Percentiles rank a stretch among this genome's conserved stretches.
These are phyloP conservation scores for Leptosomus discolor DNA, from an alignment of 2,113 vertebrate species.

Conservation along the genomic window DNA sequence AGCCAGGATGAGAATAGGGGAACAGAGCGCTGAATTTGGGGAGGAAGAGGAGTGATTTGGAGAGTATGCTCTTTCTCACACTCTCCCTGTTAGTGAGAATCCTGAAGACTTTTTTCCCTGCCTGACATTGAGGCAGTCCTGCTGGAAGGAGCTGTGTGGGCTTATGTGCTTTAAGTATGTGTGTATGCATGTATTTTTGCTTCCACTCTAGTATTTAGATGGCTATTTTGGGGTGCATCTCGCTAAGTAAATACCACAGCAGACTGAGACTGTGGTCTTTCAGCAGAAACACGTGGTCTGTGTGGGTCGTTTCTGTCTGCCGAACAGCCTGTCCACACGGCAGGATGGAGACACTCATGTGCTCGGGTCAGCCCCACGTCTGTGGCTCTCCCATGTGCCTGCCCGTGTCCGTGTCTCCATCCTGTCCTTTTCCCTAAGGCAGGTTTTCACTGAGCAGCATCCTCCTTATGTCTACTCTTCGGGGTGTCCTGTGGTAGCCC, in stretches of 20 bases:
- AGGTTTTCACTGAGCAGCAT: background rate
- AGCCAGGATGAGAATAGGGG: background rate
- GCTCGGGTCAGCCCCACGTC: too few species aligned
- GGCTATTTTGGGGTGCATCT: constrained; percentile 28
- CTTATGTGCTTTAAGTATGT: background rate
- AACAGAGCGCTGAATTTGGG: background rate
- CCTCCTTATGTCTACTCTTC: background rate
- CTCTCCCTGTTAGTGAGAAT: background rate
- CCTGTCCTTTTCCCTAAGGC: fast-evolving
- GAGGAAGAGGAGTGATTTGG: background rate
- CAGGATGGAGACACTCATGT: background rate
- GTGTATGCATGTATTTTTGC: background rate
- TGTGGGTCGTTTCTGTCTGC: background rate
- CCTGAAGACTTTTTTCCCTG: background rate
- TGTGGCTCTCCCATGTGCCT: background rate
- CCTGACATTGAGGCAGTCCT: background rate
- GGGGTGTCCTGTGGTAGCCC: background rate
- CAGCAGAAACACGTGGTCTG: background rate
- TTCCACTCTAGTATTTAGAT: background rate
- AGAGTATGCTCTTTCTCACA: background rate
- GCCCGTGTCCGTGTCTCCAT: background rate
- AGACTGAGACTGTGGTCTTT: background rate
- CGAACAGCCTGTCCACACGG: fast-evolving
- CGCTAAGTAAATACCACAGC: constrained; percentile 22
- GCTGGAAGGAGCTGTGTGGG: background rate